Base-by-base conservation (phyloP, 2,113 vertebrate genomes). In the Megaceryle torquata region DNA sequence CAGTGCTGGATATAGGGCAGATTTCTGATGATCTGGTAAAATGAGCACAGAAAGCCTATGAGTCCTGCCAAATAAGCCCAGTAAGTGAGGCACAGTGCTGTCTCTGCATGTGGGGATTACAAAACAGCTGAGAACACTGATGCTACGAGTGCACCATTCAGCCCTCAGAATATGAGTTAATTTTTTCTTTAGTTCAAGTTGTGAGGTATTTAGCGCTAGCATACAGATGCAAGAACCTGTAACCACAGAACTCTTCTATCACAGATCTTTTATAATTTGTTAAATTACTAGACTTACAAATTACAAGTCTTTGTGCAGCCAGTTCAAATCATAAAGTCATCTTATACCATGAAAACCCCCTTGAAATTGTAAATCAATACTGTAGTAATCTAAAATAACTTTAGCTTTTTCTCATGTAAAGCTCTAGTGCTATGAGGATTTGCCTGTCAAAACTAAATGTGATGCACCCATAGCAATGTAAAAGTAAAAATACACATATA, bases 121-220 rank as follows among this genome's bases (percentile, higher is more conserved):
- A 9, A 6, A 67, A 18, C 28, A 31, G 39, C 59, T 0, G 1
- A 53, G 33, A 76, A 44, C 33, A 9, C 28, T 10, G 48, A 44
- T 35, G 37, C 24, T 29, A 6, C 6, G 13, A 57, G 4, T 68
- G 26, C 29, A 39, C 25, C 8, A 1, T 17, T 56, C 63, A 48
- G 35, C 31, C 37, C 46, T 48, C 4, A 53, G 31, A 44, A 28
- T 16, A 61, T 0, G 0, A 78, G 19, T 15, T 8, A 9, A 13
- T 25, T 28, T 86, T 56, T 65, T 28, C 57, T 60, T 65, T 39
- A 35, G 29, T 54, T 70, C 15, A 41, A 22, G 21, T 31, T 48
- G 35, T 13, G 24, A 78, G 28, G 50, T 56, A 69, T 79, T 86
- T 60, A 86, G 60, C 4, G 1, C 25, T 83, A 41, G 29, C 51